phyloP scores from a whole-genome alignment of 2,113 vertebrate species.

The Pseudolaguvia tuberculata region DNA sequence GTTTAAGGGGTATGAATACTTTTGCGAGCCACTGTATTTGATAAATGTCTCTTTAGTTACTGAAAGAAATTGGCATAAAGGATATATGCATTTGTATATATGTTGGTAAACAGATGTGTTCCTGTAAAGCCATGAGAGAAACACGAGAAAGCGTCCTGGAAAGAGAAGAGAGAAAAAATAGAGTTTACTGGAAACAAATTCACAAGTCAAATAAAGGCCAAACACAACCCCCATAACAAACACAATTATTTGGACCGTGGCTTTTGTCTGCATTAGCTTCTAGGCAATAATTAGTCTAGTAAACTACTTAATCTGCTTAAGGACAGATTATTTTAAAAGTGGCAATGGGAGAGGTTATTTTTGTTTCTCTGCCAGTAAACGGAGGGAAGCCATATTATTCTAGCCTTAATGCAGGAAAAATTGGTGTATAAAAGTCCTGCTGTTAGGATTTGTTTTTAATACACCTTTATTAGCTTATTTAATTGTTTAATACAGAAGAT shows the following conservation, averaged over 20 bases:
- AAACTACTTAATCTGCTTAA: background rate
- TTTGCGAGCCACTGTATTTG: no score
- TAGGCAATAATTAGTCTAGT: background rate
- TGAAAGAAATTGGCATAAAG: no score
- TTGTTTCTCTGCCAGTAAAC: background rate
- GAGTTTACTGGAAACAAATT: slow-evolving; percentile 5
- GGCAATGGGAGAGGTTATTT: background rate
- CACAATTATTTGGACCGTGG: background rate
- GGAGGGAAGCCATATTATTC: background rate
- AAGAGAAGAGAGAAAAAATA: slow-evolving; percentile 39
- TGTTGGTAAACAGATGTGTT: slow-evolving; percentile 23
- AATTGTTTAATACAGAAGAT: background rate
- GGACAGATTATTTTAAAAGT: background rate
- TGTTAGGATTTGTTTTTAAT: no score
- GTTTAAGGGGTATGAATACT: no score
- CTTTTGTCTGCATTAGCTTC: background rate
- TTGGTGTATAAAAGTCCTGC: no score
- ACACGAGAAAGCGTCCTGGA: slow-evolving; percentile 50
- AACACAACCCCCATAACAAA: background rate
- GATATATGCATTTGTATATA: background rate
- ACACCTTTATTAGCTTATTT: background rate
- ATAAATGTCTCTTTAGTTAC: no score
- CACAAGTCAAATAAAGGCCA: background rate
- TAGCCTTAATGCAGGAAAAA: background rate
- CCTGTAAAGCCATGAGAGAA: slow-evolving; percentile 33